phyloP scores from a whole-genome alignment of 2,888 invertebrate genomes.

The Mantis religiosa region DNA sequence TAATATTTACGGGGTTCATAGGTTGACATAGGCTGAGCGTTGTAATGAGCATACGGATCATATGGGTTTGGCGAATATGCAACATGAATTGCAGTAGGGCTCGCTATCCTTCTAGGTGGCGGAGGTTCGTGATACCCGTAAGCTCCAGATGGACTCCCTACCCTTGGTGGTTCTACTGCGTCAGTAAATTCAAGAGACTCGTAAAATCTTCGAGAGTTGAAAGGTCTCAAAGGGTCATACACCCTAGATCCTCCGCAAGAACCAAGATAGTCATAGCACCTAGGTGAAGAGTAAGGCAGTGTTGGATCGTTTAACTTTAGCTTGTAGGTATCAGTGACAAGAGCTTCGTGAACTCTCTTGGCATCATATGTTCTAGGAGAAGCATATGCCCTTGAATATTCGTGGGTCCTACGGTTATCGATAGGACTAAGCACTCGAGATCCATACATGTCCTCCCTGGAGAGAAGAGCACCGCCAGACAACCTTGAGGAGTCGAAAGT shows the following conservation, averaged over 20 bases:
- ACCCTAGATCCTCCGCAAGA: background rate
- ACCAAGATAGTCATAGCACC: background rate
- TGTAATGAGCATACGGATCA: background rate
- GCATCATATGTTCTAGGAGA: background rate
- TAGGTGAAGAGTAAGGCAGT: background rate
- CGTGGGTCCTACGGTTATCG: background rate
- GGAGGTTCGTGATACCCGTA: background rate
- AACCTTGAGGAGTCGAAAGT: background rate
- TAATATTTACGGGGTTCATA: background rate
- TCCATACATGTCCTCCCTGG: background rate
- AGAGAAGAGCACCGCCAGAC: background rate
- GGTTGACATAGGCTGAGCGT: background rate
- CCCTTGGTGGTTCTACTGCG: background rate
- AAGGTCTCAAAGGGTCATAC: background rate
- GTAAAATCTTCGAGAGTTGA: background rate
- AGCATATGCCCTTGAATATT: background rate
- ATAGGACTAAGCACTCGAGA: background rate
- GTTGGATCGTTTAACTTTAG: background rate
- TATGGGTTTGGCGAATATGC: background rate
- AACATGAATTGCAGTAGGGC: background rate
- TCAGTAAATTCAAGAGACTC: background rate
- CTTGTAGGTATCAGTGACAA: background rate
- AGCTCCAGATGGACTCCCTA: background rate
- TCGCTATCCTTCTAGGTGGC: background rate
- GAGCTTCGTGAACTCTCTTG: background rate